Base-by-base conservation (phyloP, 2,888 invertebrate species). In the Teinopalpus imperialis region DNA sequence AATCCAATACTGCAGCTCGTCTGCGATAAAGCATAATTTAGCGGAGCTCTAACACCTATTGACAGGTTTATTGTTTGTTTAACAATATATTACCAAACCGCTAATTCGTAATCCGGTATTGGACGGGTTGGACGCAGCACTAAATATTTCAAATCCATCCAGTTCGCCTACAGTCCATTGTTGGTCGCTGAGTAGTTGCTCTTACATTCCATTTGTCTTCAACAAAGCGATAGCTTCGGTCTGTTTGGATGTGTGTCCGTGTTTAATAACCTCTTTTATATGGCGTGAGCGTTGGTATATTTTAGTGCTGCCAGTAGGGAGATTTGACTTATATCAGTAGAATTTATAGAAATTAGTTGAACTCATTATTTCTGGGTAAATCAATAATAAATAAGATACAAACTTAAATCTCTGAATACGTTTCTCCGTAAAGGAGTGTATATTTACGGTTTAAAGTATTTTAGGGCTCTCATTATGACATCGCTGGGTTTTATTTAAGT, bases 141-240 rank as follows among this genome's bases (percentile, higher is more conserved):
- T 49, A 48, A 44, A 43, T 48, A 52, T 49, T 48, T 53, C 51
- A 48, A 45, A 50, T 43, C 48, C 50, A 65, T 64, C 80, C 69
- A 66, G 79, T 75, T 78, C 80, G 80, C 80, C 80, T 81, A 81
- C 80, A 68, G 56, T 18, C 74, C 59, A 75, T 77, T 79, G 79
- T 78, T 66, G 58, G 44, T 2, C 32, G 45, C 16, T 47, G 52
- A 50, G 41, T 42, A 51, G 54, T 54, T 50, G 43, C 21, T 32
- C 30, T 32, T 16, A 9, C 56, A 54, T 53, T 50, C 56, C 54
- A 48, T 57, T 53, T 56, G 51, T 57, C 49, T 56, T 56, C 41
- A 34, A 49, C 36, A 37, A 23, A 44, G 29, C 43, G 34, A 39
- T 32, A 16, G 27, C 40, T 32, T 2, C 6, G 8, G 21, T 10